Conservation (phyloP, 2,113 vertebrate genomes). For the Nerophis ophidion region DNA sequence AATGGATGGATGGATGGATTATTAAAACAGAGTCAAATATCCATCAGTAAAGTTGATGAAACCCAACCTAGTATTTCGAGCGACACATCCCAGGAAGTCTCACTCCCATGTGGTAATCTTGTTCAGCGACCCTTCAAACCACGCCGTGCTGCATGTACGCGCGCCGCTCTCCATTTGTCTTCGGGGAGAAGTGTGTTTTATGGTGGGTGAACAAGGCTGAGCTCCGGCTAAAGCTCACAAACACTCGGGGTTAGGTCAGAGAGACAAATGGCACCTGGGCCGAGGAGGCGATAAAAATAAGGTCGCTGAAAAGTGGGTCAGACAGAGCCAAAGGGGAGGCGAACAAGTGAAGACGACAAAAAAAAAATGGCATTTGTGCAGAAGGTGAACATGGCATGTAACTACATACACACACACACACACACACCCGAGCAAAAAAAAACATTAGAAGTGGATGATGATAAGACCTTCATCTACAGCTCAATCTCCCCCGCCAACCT, state of each 20-base stretch:
- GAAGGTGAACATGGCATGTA: conserved; percentile 19
- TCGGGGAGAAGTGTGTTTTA: neutral
- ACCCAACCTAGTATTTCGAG: too few relatives aligned
- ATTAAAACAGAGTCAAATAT: too few relatives aligned
- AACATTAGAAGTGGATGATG: conserved; percentile 19
- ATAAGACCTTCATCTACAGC: conserved; percentile 40
- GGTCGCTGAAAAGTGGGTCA: neutral
- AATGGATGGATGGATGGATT: too few relatives aligned
- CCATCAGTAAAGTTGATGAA: too few relatives aligned
- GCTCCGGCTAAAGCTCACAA: neutral
- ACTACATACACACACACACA: conserved; percentile 17
- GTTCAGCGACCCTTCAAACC: neutral
- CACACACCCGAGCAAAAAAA: conserved; percentile 22
- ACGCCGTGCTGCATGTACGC: neutral
- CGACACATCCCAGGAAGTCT: neutral
- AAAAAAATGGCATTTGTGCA: conserved; percentile 11
- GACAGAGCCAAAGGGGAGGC: conserved; percentile 6
- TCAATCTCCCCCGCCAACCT: conserved; percentile 35
- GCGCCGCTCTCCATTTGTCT: neutral
- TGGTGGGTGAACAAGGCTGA: neutral
- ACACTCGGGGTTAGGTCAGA: neutral
- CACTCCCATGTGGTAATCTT: too few relatives aligned
- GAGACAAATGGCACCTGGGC: neutral
- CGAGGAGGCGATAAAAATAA: conserved; percentile 4
- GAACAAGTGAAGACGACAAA: conserved; percentile 7